Evolutionary conservation across 2,797 vertebrate genomes (phyloP).

Genomic region (Zalophus californianus): DNA sequence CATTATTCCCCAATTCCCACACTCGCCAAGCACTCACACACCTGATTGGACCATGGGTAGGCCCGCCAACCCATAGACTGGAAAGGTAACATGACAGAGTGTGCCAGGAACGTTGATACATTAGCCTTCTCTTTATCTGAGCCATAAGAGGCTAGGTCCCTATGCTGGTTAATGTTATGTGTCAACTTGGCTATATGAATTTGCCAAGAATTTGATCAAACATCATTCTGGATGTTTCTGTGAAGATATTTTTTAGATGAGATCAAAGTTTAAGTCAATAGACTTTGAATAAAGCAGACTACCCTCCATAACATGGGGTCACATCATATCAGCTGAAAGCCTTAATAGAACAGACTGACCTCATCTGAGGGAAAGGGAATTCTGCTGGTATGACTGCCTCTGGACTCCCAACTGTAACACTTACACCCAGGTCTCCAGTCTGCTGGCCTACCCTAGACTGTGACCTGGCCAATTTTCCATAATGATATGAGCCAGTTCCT

Average conservation of each 20-base stretch:
- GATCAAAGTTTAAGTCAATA: background rate
- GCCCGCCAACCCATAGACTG: background rate
- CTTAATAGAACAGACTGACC: background rate
- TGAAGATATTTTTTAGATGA: background rate
- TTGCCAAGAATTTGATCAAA: background rate
- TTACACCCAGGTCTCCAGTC: background rate
- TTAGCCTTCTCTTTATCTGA: background rate
- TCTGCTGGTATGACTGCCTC: background rate
- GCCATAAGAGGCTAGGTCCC: background rate
- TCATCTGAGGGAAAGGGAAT: background rate
- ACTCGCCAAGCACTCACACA: background rate
- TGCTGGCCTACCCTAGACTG: background rate
- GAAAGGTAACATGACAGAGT: background rate
- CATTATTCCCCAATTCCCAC: background rate
- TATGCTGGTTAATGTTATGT: background rate
- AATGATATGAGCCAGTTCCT: background rate
- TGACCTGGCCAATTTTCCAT: background rate
- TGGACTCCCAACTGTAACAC: background rate
- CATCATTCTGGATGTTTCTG: conserved; percentile 6
- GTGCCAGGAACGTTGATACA: background rate
- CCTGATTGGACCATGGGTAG: background rate
- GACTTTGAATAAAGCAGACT: background rate
- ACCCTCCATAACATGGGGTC: background rate
- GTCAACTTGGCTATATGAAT: background rate
- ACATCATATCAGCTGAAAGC: background rate